Conservation (phyloP, 1,140 invertebrate species). For the Pseudomyrmex pallidus region DNA sequence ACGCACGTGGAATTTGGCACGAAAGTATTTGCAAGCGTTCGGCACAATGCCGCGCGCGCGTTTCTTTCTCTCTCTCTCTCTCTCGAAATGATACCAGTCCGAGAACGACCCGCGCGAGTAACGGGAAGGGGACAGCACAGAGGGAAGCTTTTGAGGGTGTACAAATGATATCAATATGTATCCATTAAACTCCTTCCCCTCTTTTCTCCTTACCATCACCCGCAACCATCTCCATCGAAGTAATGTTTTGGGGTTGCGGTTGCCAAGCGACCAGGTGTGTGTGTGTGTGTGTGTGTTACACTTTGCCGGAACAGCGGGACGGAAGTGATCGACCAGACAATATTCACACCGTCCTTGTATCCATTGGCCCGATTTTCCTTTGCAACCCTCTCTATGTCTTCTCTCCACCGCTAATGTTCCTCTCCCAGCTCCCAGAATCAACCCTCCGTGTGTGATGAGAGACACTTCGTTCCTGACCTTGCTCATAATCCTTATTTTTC, state of each 20-base stretch:
- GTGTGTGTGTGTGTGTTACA: conserved; percentile 15
- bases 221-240: conserved; percentile 45
- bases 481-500: conserved; percentile 52
- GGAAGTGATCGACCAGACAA: conserved; percentile 79
- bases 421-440: not conserved
- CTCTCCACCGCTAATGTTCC: not conserved
- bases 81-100: conserved; percentile 22
- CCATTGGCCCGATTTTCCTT: conserved; percentile 64
- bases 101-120: conserved; percentile 25
- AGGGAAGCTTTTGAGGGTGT: conserved; percentile 71
- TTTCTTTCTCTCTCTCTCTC: conserved; percentile 43
- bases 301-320: conserved; percentile 72
- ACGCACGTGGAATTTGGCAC: conserved; percentile 30
- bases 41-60: not conserved
- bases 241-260: conserved; percentile 80
- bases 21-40: conserved; percentile 47
- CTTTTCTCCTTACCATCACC: conserved; percentile 5
- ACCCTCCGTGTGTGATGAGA: conserved; percentile 18
- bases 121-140: not conserved
- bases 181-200: conserved; percentile 76
- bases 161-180: conserved; percentile 83
- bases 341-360: conserved; percentile 71
- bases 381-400: not conserved
- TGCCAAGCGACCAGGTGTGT: conserved; percentile 75
- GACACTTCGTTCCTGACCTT: conserved; percentile 59